These are phyloP conservation scores for Delphinus delphis DNA, from an alignment of 2,113 vertebrate species.

Conservation along the genomic window DNA sequence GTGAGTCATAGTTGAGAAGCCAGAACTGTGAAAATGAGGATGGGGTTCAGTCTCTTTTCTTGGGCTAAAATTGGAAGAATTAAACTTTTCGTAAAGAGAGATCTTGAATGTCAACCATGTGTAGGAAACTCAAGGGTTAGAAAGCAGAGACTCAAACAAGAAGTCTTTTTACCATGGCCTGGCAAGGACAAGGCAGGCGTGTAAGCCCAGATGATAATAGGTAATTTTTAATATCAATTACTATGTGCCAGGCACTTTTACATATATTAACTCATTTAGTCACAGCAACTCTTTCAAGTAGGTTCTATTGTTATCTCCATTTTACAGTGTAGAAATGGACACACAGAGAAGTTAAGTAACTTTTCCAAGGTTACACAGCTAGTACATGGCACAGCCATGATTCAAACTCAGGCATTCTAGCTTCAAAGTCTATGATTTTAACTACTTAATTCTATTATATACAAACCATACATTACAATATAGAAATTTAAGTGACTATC, in stretches of 20 bases:
- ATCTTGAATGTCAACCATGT: not conserved
- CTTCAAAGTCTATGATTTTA: not conserved
- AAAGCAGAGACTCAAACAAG: conserved; percentile 17
- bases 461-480: not conserved
- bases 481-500: not conserved
- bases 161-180: not conserved
- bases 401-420: conserved; percentile 15
- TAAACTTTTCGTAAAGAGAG: conserved; percentile 34
- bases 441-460: not conserved
- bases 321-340: not conserved
- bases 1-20: not conserved
- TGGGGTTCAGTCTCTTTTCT: not conserved
- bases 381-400: not conserved
- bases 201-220: not conserved
- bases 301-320: not conserved
- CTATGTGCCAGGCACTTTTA: not conserved
- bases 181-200: not conserved
- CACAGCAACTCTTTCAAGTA: not conserved
- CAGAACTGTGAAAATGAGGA: not conserved
- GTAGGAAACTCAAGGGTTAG: not conserved
- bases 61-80: not conserved
- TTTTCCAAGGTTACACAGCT: not conserved
- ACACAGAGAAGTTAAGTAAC: not conserved
- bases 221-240: conserved; percentile 3
- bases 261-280: not conserved